Evolutionary conservation across 2,797 vertebrate species (phyloP).

Genomic region (Phylloscopus collybita): DNA sequence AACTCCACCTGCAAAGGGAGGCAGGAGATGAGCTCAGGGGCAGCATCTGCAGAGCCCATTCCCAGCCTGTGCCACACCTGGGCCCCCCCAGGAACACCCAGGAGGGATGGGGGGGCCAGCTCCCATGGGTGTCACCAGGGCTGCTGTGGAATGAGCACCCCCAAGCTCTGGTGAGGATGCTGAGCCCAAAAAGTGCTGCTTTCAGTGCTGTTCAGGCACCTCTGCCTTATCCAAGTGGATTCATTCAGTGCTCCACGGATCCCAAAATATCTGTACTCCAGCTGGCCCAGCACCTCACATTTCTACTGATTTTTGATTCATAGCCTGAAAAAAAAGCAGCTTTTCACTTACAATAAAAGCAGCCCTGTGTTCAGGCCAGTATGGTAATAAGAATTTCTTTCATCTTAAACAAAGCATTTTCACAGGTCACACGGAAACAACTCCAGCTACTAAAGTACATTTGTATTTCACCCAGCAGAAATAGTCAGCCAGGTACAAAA

Average conservation of each 20-base stretch:
- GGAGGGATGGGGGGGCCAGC: neutral
- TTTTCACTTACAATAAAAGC: neutral
- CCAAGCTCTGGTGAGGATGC: neutral
- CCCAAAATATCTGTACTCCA: neutral
- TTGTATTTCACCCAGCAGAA: conserved; percentile 46
- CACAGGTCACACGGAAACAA: conserved; percentile 33
- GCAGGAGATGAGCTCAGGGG: neutral
- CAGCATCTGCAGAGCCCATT: neutral
- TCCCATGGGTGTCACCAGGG: neutral
- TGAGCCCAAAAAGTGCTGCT: neutral
- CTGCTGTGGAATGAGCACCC: neutral
- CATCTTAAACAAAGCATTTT: conserved; percentile 54
- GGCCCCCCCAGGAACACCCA: neutral
- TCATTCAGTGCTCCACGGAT: neutral
- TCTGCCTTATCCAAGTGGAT: neutral
- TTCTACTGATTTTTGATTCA: neutral
- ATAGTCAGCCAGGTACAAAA: conserved; percentile 47
- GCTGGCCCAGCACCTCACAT: neutral
- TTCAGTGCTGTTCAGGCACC: neutral
- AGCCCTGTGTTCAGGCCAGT: conserved; percentile 12
- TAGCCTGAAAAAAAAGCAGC: neutral
- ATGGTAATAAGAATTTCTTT: conserved; percentile 22
- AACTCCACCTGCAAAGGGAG: conserved; percentile 88
- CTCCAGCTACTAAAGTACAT: conserved; percentile 28
- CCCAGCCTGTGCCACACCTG: fast-evolving